A percentile compares a stretch with the other conserved stretches of the same genome.
Evolutionary conservation across 2,888 invertebrate genomes (phyloP).

Genomic region (Sarcophaga carnaria): DNA sequence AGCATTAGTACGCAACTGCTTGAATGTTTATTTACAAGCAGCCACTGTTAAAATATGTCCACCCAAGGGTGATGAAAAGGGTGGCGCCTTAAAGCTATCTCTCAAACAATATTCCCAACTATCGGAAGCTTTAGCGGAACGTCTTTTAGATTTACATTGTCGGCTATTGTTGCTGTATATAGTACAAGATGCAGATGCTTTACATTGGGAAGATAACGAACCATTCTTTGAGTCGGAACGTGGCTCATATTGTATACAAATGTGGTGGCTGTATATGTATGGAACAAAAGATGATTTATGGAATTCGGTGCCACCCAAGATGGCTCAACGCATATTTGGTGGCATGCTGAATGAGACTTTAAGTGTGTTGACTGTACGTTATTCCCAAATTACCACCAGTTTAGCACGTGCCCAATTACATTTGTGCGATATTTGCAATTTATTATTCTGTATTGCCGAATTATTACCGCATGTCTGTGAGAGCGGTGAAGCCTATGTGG

Average conservation of each 20-base stretch:
- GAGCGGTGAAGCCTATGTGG: slow-evolving; percentile 84
- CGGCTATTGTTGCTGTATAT: slow-evolving; percentile 90
- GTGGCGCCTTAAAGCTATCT: slow-evolving; percentile 83
- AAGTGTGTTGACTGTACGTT: slow-evolving; percentile 90
- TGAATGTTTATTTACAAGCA: slow-evolving; percentile 89
- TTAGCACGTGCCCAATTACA: slow-evolving; percentile 84
- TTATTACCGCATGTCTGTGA: slow-evolving; percentile 87
- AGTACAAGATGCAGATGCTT: slow-evolving; percentile 90
- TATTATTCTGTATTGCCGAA: slow-evolving; percentile 89
- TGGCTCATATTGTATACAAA: slow-evolving; percentile 91
- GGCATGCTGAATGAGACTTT: slow-evolving; percentile 94
- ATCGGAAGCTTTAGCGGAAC: slow-evolving; percentile 92
- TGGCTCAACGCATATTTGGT: slow-evolving; percentile 92
- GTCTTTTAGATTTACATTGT: slow-evolving; percentile 90
- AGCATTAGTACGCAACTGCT: slow-evolving; percentile 89
- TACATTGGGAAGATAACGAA: slow-evolving; percentile 87
- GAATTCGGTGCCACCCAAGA: slow-evolving; percentile 94
- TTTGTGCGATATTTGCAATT: slow-evolving; percentile 89
- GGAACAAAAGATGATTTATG: slow-evolving; percentile 91
- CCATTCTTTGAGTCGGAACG: slow-evolving; percentile 88
- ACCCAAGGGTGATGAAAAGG: slow-evolving; percentile 81
- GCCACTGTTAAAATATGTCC: slow-evolving; percentile 79
- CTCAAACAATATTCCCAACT: slow-evolving; percentile 91
- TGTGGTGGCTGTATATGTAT: slow-evolving; percentile 93
- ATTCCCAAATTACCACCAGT: slow-evolving; percentile 89